Conservation (phyloP, 2,113 vertebrate genomes). For the Stegostoma tigrinum region DNA sequence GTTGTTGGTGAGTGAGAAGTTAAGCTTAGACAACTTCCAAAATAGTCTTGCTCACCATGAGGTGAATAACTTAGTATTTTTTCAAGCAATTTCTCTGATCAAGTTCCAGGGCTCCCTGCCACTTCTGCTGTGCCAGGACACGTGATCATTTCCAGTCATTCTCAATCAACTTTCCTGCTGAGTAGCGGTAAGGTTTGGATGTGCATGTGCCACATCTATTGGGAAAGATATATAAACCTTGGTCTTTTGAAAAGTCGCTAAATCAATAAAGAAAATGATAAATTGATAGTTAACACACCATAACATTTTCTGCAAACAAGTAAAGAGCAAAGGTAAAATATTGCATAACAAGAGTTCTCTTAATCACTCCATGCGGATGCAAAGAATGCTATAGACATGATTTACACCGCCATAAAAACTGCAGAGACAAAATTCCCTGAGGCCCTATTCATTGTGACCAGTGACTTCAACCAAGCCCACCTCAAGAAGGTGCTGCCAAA, state of each 20-base stretch:
- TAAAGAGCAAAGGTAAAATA: not conserved
- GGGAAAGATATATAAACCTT: not conserved
- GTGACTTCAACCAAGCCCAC: too few relatives aligned
- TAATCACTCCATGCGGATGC: not conserved
- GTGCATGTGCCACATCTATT: not conserved
- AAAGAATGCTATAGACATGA: too few relatives aligned
- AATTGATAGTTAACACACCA: not conserved
- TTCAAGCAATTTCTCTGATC: slow-evolving; percentile 23
- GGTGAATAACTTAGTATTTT: slow-evolving; percentile 27
- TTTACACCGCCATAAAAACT: too few relatives aligned
- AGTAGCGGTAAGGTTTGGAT: not conserved
- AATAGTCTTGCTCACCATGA: not conserved
- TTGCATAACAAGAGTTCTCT: not conserved
- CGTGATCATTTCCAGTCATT: slow-evolving; percentile 26
- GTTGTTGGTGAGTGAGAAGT: slow-evolving; percentile 25
- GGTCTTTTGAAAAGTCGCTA: not conserved
- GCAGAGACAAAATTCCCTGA: too few relatives aligned
- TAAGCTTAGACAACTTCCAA: not conserved
- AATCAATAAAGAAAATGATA: not conserved
- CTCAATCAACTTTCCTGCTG: not conserved
- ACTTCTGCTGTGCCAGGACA: not conserved
- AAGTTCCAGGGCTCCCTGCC: not conserved
- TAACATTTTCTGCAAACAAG: not conserved
- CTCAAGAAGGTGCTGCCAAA: too few relatives aligned
- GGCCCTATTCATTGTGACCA: too few relatives aligned